These are phyloP conservation scores for Chelon auratus DNA, from an alignment of 2,797 vertebrate genomes.

Conservation along the genomic window DNA sequence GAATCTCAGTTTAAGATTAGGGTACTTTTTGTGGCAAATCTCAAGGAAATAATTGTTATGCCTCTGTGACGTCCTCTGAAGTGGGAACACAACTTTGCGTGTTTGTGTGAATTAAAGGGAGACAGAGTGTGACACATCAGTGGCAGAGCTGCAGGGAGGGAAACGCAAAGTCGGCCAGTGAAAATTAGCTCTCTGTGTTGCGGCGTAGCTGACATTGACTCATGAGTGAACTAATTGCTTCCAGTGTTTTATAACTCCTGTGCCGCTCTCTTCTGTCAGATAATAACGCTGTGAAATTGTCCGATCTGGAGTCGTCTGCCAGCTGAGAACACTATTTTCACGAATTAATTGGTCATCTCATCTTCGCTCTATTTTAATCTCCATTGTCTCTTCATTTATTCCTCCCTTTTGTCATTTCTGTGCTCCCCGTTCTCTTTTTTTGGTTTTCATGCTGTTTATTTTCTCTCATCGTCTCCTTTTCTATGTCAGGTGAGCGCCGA, in stretches of 20 bases:
- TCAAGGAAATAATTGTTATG: too few species aligned
- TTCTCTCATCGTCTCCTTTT: not conserved
- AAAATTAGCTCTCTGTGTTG: constrained; percentile 63
- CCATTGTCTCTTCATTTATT: not conserved
- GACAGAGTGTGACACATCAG: constrained; percentile 41
- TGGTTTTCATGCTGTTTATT: not conserved
- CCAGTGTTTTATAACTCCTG: constrained; percentile 50
- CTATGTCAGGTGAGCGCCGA: constrained; percentile 87
- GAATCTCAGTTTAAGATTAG: not conserved
- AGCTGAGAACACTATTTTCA: constrained; percentile 13
- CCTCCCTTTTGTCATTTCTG: not conserved
- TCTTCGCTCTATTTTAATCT: constrained; percentile 43
- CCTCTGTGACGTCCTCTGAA: not conserved
- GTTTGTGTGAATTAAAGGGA: constrained; percentile 1
- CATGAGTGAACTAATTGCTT: constrained; percentile 58
- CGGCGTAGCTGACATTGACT: constrained; percentile 60
- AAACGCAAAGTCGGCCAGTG: constrained; percentile 37
- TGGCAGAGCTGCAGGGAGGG: constrained; percentile 38
- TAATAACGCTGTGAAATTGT: constrained; percentile 36
- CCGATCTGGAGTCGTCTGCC: constrained; percentile 22
- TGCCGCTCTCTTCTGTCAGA: constrained; percentile 34
- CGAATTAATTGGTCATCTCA: constrained; percentile 38
- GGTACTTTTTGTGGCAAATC: too few species aligned
- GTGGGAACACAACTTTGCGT: constrained; percentile 1
- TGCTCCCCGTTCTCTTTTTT: not conserved